phyloP scores from a whole-genome alignment of 2,113 vertebrate genomes.

The Speoplatyrhinus poulsoni region DNA sequence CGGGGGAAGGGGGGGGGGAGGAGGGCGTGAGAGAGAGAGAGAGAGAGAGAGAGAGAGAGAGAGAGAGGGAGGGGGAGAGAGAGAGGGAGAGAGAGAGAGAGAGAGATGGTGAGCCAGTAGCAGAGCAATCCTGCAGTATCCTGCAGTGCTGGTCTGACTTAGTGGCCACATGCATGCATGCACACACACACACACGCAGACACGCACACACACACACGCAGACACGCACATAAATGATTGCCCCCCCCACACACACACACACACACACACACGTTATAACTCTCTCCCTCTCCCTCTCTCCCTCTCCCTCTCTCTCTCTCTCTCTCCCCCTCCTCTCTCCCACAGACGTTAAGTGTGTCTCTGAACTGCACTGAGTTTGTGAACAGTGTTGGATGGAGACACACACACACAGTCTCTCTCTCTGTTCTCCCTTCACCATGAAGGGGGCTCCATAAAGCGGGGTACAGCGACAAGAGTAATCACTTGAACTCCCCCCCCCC shows the following conservation, averaged over 20 bases:
- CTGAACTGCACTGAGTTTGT: slow-evolving; percentile 30
- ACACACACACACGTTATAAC: not conserved
- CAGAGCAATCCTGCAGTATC: slow-evolving; percentile 76
- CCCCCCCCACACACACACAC: not conserved
- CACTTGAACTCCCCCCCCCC: slow-evolving; percentile 11
- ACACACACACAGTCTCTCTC: not conserved
- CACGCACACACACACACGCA: not conserved
- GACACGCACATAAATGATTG: not conserved
- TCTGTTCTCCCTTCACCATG: slow-evolving; percentile 32
- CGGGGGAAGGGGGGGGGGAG: too few relatives aligned
- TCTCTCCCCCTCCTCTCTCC: too few relatives aligned
- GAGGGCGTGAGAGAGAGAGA: slow-evolving; percentile 25
- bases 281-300: slow-evolving; percentile 28
- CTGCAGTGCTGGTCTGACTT: slow-evolving; percentile 73
- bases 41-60: slow-evolving; percentile 28
- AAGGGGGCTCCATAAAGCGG: slow-evolving; percentile 42
- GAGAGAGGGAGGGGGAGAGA: slow-evolving; percentile 7
- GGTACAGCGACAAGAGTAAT: slow-evolving; percentile 49
- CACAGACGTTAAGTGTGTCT: slow-evolving; percentile 23
- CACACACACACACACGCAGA: not conserved
- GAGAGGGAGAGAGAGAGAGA: slow-evolving; percentile 21
- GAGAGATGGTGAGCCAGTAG: slow-evolving; percentile 57
- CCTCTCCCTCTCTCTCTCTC: slow-evolving; percentile 14
- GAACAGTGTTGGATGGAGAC: not conserved
- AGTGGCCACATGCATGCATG: slow-evolving; percentile 38